These are phyloP conservation scores for Sepiola atlantica DNA, from an alignment of 2,888 invertebrate genomes.

Conservation along the genomic window DNA sequence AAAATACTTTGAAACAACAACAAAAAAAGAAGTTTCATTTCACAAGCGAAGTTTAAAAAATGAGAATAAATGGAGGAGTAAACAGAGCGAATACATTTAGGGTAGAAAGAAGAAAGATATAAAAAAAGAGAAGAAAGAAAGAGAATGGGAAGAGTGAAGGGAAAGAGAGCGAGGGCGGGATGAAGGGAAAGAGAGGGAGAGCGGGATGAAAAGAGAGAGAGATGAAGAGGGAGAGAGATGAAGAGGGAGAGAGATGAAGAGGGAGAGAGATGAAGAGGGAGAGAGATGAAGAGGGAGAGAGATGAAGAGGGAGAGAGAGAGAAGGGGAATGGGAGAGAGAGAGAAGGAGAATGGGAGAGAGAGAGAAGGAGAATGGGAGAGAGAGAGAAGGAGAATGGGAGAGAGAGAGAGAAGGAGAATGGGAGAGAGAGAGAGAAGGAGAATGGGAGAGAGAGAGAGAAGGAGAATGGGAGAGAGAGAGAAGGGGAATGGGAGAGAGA, in stretches of 20 bases:
- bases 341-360: neutral
- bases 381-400: neutral
- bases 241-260: neutral
- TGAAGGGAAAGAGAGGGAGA: neutral
- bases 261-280: no score
- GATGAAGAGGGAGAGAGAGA: neutral
- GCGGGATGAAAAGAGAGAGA: neutral
- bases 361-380: neutral
- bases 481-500: no score
- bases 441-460: no score
- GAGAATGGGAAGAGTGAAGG: no score
- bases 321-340: neutral
- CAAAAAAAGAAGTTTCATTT: neutral
- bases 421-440: neutral
- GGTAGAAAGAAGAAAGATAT: no score
- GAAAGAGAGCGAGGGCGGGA: no score
- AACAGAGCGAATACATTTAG: neutral
- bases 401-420: no score
- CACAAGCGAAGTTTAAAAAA: neutral
- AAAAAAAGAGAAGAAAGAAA: neutral
- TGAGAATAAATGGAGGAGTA: neutral
- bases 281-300: neutral
- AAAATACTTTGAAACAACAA: no score
- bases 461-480: neutral
- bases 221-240: no score